These are phyloP conservation scores for Nephrotoma guestfalica DNA, from an alignment of 2,888 invertebrate genomes.

Conservation along the genomic window DNA sequence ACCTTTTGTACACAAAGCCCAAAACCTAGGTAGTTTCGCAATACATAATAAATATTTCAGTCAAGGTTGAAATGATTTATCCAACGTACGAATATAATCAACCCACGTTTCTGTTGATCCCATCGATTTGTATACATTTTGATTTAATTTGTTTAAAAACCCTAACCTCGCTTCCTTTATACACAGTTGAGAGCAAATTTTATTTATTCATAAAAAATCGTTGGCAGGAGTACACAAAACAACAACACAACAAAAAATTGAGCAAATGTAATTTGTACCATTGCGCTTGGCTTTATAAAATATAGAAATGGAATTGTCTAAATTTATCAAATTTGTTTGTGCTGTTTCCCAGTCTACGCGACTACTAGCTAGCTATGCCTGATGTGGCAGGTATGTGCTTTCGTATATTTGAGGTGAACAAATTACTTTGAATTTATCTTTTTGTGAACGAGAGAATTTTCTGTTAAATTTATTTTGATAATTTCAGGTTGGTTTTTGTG, in stretches of 20 bases:
- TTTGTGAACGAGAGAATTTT: neutral
- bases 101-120: neutral
- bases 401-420: neutral
- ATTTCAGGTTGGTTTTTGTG: neutral
- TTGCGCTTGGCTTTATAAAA: no score
- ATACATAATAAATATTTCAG: no score
- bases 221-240: no score
- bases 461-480: neutral
- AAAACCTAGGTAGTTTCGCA: no score
- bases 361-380: neutral
- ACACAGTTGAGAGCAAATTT: neutral
- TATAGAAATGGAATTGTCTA: no score
- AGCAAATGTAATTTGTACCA: no score
- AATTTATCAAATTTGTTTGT: no score
- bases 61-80: no score
- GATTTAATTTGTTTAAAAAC: neutral
- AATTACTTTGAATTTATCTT: neutral
- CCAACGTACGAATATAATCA: no score
- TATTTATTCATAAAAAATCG: neutral
- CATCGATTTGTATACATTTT: neutral
- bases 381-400: neutral
- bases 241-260: no score
- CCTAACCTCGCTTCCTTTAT: neutral
- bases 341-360: no score
- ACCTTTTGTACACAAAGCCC: no score